Evolutionary conservation across 2,797 vertebrate genomes (phyloP), one percentile per base, ranked within the genome.

Genomic region (Mustela erminea): DNA sequence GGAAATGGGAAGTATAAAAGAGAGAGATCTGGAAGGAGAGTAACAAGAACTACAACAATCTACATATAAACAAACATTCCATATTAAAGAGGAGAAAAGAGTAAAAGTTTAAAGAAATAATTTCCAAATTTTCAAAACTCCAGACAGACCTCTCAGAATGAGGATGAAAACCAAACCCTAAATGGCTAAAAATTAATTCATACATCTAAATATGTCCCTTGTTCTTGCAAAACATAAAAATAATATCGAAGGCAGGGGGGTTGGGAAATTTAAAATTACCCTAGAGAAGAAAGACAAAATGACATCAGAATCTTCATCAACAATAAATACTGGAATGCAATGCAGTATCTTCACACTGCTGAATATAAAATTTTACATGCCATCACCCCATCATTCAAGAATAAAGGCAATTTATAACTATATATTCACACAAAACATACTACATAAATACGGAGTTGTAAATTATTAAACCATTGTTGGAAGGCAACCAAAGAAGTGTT

Each of bases 81-180:
- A 64, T 74, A 87, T 25, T 60, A 72, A 81, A 81, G 38, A 82
- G 64, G 58, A 46, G 25, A 27, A 93, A 27, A 75, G 46, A 12
- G 0, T 43, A 66, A 77, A 41, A 77, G 43, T 77, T 52, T 54
- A 86, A 85, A 49, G 83, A 85, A 85, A 60, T 58, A 32, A 27
- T n/a, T 70, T 58, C n/a, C 38, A 90, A 80, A n/a, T 49, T 62
- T 70, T 94, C 66, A 94, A 83, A 89, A 54, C 56, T 83, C 66
- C 82, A 75, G 49, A 81, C 17, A 75, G 25, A 64, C 85, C 15
- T 64, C 46, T 80, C 43, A 93, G 9, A 78, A 80, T 8, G 7
- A 85, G 38, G n/a, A 29, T 54, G 21, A 7, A 78, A 3, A 23
- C 18, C 12, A 80, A 91, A 82, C 41, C 64, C 7, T 18, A 84